Conservation (phyloP, 1,140 invertebrate genomes). For the Drosophila santomea region DNA sequence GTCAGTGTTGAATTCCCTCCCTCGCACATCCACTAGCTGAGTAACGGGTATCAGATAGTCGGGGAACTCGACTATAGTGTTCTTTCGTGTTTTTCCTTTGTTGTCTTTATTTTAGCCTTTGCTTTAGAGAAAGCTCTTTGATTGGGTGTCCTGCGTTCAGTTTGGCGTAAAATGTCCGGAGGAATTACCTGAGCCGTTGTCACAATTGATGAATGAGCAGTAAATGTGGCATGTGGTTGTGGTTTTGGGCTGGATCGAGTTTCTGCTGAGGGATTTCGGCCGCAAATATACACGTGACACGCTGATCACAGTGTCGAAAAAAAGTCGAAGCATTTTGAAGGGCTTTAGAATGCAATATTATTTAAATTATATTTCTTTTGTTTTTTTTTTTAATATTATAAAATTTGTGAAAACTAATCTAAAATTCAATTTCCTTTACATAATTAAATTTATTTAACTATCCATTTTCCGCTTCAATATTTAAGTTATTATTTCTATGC, state of each 20-base stretch:
- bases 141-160: slow-evolving; percentile 80
- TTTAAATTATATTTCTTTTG: too few relatives aligned
- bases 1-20: too few relatives aligned
- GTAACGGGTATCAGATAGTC: too few relatives aligned
- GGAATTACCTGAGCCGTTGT: slow-evolving; percentile 75
- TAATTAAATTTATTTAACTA: neutral
- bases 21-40: neutral
- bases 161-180: slow-evolving; percentile 78
- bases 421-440: too few relatives aligned
- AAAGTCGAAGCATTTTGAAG: too few relatives aligned
- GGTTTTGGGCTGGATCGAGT: slow-evolving; percentile 53
- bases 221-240: slow-evolving; percentile 69
- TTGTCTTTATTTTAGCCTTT: neutral
- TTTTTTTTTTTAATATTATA: too few relatives aligned
- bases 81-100: too few relatives aligned
- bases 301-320: neutral
- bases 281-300: slow-evolving; percentile 11
- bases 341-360: too few relatives aligned
- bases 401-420: too few relatives aligned
- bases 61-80: too few relatives aligned
- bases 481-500: too few relatives aligned
- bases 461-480: too few relatives aligned
- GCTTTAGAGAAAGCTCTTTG: slow-evolving; percentile 49
- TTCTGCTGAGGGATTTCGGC: slow-evolving; percentile 35
- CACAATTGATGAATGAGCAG: slow-evolving; percentile 77